These are phyloP conservation scores for Lethocerus indicus DNA, from an alignment of 1,140 invertebrate genomes.

Conservation along the genomic window DNA sequence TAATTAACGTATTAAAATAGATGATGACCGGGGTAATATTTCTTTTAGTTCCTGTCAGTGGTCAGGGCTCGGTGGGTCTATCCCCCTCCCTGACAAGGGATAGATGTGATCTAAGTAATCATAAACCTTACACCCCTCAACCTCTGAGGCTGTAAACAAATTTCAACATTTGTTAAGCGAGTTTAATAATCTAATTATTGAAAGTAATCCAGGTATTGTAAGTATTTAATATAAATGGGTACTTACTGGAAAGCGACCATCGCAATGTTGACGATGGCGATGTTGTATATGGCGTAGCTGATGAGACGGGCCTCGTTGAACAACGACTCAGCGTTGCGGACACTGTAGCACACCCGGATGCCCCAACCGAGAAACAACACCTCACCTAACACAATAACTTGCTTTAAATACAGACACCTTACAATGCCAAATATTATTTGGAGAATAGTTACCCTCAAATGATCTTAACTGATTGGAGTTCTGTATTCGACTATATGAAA, in stretches of 20 bases:
- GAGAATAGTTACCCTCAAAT: too few species aligned
- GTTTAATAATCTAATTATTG: background rate
- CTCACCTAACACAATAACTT: slow-evolving; percentile 49
- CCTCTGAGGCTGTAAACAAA: too few species aligned
- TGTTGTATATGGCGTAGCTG: slow-evolving; percentile 87
- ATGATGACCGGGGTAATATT: too few species aligned
- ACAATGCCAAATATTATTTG: background rate
- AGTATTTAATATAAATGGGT: background rate
- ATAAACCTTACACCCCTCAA: too few species aligned
- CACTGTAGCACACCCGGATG: slow-evolving; percentile 76
- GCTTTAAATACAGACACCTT: background rate
- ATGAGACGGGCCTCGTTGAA: slow-evolving; percentile 86
- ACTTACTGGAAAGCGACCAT: slow-evolving; percentile 87
- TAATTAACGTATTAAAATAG: too few species aligned
- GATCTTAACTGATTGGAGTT: background rate
- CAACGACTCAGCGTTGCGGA: slow-evolving; percentile 75
- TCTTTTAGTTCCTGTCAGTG: too few species aligned
- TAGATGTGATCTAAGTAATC: too few species aligned
- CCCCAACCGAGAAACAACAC: slow-evolving; percentile 80
- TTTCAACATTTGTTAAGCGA: too few species aligned
- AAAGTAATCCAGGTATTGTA: background rate
- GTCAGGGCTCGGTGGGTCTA: too few species aligned
- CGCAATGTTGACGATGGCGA: slow-evolving; percentile 73
- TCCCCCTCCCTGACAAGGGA: too few species aligned
- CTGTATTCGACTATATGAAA: too few species aligned